Base-by-base conservation (phyloP, 1,140 invertebrate genomes). In the Cydia fagiglandana region DNA sequence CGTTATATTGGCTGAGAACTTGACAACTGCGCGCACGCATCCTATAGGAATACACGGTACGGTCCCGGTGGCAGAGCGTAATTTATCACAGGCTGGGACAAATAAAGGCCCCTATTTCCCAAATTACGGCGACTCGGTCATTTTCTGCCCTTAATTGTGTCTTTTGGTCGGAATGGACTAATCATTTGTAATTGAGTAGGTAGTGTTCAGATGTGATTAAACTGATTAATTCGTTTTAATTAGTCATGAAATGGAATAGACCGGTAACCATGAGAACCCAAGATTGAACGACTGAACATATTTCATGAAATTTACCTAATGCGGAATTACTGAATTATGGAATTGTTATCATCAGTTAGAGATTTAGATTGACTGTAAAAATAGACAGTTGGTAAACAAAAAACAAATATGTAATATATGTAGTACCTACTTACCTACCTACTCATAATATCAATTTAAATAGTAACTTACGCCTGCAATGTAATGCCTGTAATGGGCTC, bases 41-140 rank as follows among this genome's bases (percentile, higher is more conserved):
- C 9, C 15, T 24, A 61, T 10, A 6, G 10, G 56, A 24, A 61
- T 17, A 24, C 9, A 24, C 78, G 75, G 79, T 79, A 81, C 83
- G 80, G 81, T 78, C 75, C 83, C 84, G 88, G 88, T 89, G 88
- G 88, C 83, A 77, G 75, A 38, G 20, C 45, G 79, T 86, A 82
- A 86, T 88, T 86, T 86, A 90, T 89, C 83, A 85, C 84, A 73
- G 66, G 77, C 56, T 74, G 79, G 79, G 83, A 86, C 84, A 88
- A 88, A 88, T 90, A 88, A 86, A 84, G 78, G 80, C 81, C 78
- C 79, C 66, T 70, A 70, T 45, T 78, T 79, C 80, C 76, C 83
- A 83, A 83, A 82, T 84, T 85, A 83, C 79, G 76, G 83, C 80
- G 84, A 83, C 84, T 84, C 84, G 84, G 83, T 86, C 77, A 86